These are phyloP conservation scores for Cantharis rufa DNA, from an alignment of 2,888 invertebrate genomes.

Conservation along the genomic window DNA sequence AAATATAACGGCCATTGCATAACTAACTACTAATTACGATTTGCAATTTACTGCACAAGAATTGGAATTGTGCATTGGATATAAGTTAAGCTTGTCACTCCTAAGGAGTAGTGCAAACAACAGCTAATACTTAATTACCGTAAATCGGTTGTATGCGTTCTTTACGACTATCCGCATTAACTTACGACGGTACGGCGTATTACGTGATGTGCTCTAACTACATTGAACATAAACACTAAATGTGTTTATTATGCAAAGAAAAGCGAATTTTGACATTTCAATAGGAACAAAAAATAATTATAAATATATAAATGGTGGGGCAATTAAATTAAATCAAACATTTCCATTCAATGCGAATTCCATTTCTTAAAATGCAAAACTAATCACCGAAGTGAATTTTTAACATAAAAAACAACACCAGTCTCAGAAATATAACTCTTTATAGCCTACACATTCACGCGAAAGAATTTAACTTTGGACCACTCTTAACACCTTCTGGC, in stretches of 20 bases:
- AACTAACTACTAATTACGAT: slow-evolving; percentile 22
- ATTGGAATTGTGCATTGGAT: slow-evolving; percentile 18
- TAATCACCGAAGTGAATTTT: not conserved
- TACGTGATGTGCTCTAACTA: slow-evolving; percentile 29
- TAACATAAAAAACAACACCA: not conserved
- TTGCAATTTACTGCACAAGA: slow-evolving; percentile 20
- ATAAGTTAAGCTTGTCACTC: slow-evolving; percentile 26
- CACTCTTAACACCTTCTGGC: slow-evolving; percentile 13
- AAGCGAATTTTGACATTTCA: not conserved
- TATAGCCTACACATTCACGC: not conserved
- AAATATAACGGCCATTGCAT: slow-evolving; percentile 26
- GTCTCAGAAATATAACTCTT: not conserved
- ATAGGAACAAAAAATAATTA: not conserved
- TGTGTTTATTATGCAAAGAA: not conserved
- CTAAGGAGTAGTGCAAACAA: slow-evolving; percentile 33
- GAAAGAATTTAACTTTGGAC: not conserved
- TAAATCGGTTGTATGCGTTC: slow-evolving; percentile 43
- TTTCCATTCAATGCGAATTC: not conserved
- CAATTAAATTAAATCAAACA: not conserved
- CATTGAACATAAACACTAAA: slow-evolving; percentile 2
- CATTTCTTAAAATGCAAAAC: not conserved
- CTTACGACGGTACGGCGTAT: slow-evolving; percentile 45
- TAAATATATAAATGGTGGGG: not conserved
- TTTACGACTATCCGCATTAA: slow-evolving; percentile 48
- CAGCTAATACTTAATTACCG: slow-evolving; percentile 46